Evolutionary conservation across 2,888 invertebrate genomes (phyloP), one percentile per base, ranked within the genome.

Genomic region (Lymantria monacha): DNA sequence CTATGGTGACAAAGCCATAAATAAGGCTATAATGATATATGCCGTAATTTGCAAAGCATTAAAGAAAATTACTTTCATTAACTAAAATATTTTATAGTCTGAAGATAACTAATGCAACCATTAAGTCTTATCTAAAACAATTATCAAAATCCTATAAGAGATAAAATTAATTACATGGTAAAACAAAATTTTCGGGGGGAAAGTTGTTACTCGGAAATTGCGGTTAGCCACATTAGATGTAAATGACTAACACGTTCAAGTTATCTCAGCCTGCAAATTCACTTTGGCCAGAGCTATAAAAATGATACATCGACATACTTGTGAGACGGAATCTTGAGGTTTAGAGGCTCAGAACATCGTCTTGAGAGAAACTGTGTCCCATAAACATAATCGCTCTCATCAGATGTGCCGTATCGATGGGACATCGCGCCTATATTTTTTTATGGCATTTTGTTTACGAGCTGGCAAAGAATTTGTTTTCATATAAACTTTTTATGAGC

Each of bases 261-360:
- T 84, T 87, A 90, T 88, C 87, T 83, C 73, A 69, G 79, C 73
- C 81, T 78, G 79, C 83, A 85, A 87, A 89, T 89, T 90, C 89
- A 88, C 88, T 89, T 90, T 87, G 76, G 82, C 79, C 68, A 63
- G 62, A 70, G 78, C 81, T 71, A 85, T 90, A 89, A 89, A 89
- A 87, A 86, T 88, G 87, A 88, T 86, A 88, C 80, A 88, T 87
- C 56, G 76, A 61, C 63, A 76, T 73, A 82, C 80, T 86, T 82
- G 74, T 69, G 72, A 67, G 63, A 10, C 68, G 69, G 66, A 79
- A 80, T 81, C 81, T 76, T 70, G 74, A 74, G 83, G 78, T 78
- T 79, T 77, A 75, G 76, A 73, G 70, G 76, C 72, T 73, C 72
- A 72, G 75, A 72, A 75, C 70, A 69, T 64, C 69, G 67, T 66